Evolutionary conservation across 1,140 invertebrate genomes (phyloP).

Genomic region (Geopemphigus sp.): DNA sequence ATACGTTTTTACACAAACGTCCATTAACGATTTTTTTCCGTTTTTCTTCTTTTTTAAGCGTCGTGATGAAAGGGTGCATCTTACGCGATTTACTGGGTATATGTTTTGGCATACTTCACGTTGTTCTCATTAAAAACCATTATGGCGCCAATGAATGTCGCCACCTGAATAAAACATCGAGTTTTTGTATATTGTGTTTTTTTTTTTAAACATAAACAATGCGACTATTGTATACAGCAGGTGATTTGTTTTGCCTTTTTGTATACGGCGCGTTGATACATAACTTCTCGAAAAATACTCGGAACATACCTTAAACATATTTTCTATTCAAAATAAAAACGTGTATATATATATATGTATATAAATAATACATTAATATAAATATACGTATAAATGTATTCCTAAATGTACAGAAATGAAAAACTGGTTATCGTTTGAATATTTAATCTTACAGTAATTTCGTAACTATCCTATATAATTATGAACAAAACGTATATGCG

Average conservation of each 20-base stretch:
- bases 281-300: not conserved
- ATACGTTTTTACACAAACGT: not conserved
- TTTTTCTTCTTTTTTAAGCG: not conserved
- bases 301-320: slow-evolving; percentile 2
- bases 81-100: not conserved
- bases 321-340: not conserved
- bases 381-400: not conserved
- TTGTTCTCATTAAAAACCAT: slow-evolving; percentile 29
- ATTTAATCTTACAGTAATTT: slow-evolving; percentile 7
- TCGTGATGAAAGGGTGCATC: not conserved
- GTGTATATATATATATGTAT: not conserved
- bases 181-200: slow-evolving; percentile 16
- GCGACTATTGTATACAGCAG: not conserved
- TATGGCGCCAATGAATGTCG: slow-evolving; percentile 37
- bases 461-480: not conserved
- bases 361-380: not conserved
- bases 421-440: slow-evolving; percentile 24
- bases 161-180: slow-evolving; percentile 3
- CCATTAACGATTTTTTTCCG: not conserved
- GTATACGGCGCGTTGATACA: not conserved
- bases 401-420: not conserved
- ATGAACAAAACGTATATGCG: not conserved
- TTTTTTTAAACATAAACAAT: slow-evolving; percentile 8
- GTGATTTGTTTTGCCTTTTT: slow-evolving; percentile 11
- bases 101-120: slow-evolving; percentile 5